These are phyloP conservation scores for Eidolon dupreanum DNA, from an alignment of 2,797 vertebrate genomes.

Conservation along the genomic window DNA sequence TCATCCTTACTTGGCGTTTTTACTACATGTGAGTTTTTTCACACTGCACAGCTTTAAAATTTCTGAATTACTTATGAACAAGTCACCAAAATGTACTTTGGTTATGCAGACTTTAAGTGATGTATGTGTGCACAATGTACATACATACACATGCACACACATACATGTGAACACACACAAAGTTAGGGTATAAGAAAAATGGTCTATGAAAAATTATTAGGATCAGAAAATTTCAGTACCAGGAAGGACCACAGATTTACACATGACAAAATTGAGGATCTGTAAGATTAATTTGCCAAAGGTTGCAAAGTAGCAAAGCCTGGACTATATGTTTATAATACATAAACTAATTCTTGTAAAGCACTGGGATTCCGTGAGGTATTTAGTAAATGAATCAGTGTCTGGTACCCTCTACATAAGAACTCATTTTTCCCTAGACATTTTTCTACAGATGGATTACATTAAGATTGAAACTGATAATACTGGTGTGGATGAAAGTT, in stretches of 20 bases:
- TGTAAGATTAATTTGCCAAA: neutral
- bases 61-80: slow-evolving; percentile 34
- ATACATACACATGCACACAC: neutral
- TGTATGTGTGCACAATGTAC: neutral
- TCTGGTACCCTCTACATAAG: neutral
- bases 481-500: neutral
- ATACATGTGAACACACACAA: neutral
- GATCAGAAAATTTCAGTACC: neutral
- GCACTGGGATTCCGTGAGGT: neutral
- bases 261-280: neutral
- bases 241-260: neutral
- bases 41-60: neutral
- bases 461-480: neutral
- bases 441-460: neutral
- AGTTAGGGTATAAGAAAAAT: neutral
- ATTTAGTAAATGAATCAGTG: neutral
- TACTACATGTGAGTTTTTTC: slow-evolving; percentile 40
- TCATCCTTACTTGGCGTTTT: slow-evolving; percentile 74
- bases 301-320: neutral
- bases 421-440: neutral
- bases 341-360: neutral
- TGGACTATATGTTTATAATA: neutral
- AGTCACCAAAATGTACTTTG: neutral
- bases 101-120: neutral
- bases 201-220: neutral